These are phyloP conservation scores for Amorpha juglandis DNA, from an alignment of 2,888 invertebrate species.

Conservation along the genomic window DNA sequence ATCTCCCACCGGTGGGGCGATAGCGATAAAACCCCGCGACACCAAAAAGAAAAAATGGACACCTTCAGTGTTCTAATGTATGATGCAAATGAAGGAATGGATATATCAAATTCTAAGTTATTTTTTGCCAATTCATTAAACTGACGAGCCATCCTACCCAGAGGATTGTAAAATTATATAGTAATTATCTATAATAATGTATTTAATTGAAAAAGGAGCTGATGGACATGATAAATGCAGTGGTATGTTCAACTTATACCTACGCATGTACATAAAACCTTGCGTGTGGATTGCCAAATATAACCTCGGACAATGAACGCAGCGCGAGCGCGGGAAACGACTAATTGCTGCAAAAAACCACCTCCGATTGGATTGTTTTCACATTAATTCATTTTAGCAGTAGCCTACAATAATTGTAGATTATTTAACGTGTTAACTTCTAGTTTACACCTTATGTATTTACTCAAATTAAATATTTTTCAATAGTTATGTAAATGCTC, in stretches of 20 bases:
- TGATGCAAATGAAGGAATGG: no score
- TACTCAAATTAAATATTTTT: no score
- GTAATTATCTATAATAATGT: no score
- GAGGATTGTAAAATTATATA: no score
- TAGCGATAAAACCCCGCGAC: no score
- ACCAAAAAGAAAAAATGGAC: no score
- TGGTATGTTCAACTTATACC: neutral
- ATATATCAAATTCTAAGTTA: no score
- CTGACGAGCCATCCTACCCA: no score
- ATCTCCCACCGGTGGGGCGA: no score
- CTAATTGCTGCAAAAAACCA: slow-evolving; percentile 61
- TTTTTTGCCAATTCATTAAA: no score
- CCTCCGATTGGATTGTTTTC: slow-evolving; percentile 61
- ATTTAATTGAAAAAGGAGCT: no score
- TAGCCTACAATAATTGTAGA: slow-evolving; percentile 27
- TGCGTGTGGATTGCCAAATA: slow-evolving; percentile 46
- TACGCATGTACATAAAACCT: neutral
- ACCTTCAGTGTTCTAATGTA: no score
- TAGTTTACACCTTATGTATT: neutral
- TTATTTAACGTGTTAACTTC: slow-evolving; percentile 19
- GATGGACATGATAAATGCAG: neutral
- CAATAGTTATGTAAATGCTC: neutral
- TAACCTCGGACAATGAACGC: slow-evolving; percentile 55
- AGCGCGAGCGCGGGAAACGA: slow-evolving; percentile 61
- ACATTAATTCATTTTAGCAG: slow-evolving; percentile 44